phyloP scores from a whole-genome alignment of 2,113 vertebrate species.

The Pyrgilauda ruficollis region DNA sequence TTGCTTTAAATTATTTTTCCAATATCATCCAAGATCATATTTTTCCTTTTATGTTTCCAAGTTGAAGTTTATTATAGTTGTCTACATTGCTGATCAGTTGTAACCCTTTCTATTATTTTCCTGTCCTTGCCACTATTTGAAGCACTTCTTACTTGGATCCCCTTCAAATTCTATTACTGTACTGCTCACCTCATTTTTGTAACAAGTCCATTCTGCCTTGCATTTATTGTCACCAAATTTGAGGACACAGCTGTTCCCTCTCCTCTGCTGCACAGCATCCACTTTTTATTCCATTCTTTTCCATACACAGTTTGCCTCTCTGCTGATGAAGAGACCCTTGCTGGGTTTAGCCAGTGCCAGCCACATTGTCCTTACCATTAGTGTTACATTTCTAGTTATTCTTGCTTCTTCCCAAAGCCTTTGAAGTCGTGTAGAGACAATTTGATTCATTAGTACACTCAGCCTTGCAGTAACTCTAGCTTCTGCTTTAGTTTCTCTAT shows the following conservation, averaged over 20 bases:
- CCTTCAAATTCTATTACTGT: not conserved
- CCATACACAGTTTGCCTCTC: fast-evolving
- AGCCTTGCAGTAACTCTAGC: constrained; percentile 45
- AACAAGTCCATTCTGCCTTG: not conserved
- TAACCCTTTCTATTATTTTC: not conserved
- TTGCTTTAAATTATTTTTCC: constrained; percentile 31
- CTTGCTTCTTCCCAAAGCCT: constrained; percentile 36
- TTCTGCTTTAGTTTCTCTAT: constrained; percentile 48
- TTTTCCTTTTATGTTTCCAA: constrained; percentile 24
- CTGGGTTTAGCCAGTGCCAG: not conserved
- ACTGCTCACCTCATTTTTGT: not conserved
- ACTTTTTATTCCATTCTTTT: not conserved
- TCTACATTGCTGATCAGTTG: not conserved
- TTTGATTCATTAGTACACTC: constrained; percentile 52
- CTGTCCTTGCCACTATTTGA: not conserved
- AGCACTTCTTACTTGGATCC: not conserved
- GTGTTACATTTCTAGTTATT: constrained; percentile 61
- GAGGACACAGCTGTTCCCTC: not conserved
- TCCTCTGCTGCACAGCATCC: not conserved
- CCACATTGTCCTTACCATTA: constrained; percentile 21
- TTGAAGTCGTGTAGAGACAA: constrained; percentile 48
- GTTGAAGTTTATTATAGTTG: not conserved
- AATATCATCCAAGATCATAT: not conserved
- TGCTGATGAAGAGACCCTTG: not conserved
- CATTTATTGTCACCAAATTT: not conserved